A percentile compares a stretch with the other conserved stretches of the same genome.
These are phyloP conservation scores for Tetragonisca angustula DNA, from an alignment of 2,888 invertebrate species.

Conservation along the genomic window DNA sequence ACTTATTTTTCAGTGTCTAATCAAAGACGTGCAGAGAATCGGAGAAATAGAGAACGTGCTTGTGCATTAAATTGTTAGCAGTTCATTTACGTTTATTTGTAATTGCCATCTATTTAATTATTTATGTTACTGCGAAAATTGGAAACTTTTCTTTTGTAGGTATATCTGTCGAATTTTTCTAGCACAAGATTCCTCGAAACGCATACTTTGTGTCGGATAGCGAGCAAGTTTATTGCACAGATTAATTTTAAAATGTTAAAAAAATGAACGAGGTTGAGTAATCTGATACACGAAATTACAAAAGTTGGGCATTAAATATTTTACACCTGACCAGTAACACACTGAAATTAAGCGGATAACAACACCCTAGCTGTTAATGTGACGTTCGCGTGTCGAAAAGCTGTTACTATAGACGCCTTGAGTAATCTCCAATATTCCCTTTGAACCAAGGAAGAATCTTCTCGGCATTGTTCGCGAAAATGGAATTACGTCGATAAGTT, in stretches of 20 bases:
- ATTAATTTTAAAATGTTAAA: background rate
- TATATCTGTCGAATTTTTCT: too few relatives aligned
- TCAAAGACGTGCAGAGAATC: too few relatives aligned
- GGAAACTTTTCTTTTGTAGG: background rate
- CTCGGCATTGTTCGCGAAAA: slow-evolving; percentile 72
- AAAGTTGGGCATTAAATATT: slow-evolving; percentile 37
- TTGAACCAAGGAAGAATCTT: slow-evolving; percentile 65
- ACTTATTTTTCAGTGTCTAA: background rate
- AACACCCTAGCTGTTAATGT: slow-evolving; percentile 75
- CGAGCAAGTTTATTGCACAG: too few relatives aligned
- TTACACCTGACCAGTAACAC: slow-evolving; percentile 51
- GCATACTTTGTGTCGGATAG: background rate
- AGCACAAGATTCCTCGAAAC: background rate
- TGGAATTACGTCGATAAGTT: slow-evolving; percentile 73
- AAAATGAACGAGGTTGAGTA: background rate
- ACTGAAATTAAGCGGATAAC: slow-evolving; percentile 55
- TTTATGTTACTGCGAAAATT: background rate
- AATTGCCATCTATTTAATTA: too few relatives aligned
- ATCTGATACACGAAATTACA: background rate
- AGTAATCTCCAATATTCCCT: slow-evolving; percentile 80
- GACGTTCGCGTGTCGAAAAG: slow-evolving; percentile 78
- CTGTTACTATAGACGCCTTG: slow-evolving; percentile 77
- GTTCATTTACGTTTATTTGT: too few relatives aligned
- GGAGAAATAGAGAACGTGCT: too few relatives aligned
- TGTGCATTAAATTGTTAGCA: too few relatives aligned